Base-by-base conservation (phyloP, 2,113 vertebrate genomes). In the Tringa solitaria region DNA sequence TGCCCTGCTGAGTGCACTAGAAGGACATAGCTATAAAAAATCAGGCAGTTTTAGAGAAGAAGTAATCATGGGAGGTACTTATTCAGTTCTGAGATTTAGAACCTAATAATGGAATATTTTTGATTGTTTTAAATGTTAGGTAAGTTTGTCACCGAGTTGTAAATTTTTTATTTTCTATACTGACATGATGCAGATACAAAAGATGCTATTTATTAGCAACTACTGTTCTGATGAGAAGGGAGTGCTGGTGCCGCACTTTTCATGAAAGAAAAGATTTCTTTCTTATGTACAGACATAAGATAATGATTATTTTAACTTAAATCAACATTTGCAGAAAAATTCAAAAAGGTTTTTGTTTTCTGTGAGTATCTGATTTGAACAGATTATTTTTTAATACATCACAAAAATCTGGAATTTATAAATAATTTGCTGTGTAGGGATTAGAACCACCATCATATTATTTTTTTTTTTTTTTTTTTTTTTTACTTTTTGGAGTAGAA, bases 341-440 rank as follows among this genome's bases (percentile, higher is more conserved):
- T 70, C 5, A 7, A 46, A 45, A 61, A 45, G 48, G 10, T 63
- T 80, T 81, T 81, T 46, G 8, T 87, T 84, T 84, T 74, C 20
- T 45, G 4, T 75, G 37, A 45, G 18, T 76, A 45, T 88, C 73
- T 92, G n/a, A 63, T 95, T 85, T 45, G 51, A 91, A 87, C 48
- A 67, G 57, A 88, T 94, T 93, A 67, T 81, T 91, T 91, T 84
- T 60, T 84, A 82, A 95, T 83, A 56, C 24, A 68, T 57, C 63
- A 65, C 39, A 84, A 59, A 96, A 89, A 37, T 65, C n/a, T 89
- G 81, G 35, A 94, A 84, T 85, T 96, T 91, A 91, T 86, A 95
- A 96, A 93, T 70, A 80, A 33, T 59, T 73, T 84, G 9, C 61
- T 87, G 21, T 73, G 24, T 26, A 79, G 50, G 17, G 48, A 87